Base-by-base conservation (phyloP, 2,797 vertebrate genomes). In the Synanceia verrucosa region DNA sequence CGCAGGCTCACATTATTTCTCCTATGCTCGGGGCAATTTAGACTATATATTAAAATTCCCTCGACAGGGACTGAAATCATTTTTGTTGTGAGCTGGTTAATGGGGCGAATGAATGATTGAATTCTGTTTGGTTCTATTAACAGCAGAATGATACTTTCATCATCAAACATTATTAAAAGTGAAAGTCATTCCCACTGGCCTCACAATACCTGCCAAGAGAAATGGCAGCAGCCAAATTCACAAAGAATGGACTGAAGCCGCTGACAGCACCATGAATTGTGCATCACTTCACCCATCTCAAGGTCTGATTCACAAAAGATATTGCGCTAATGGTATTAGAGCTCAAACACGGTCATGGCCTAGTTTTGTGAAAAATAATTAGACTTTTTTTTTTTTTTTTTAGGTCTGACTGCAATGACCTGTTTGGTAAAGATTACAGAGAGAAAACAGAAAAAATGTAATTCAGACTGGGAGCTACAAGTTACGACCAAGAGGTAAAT, bases 161-260 rank as follows among this genome's bases (percentile, higher is more conserved):
- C 21, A 61, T 33, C 14, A 47, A 59, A 23, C 13, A 70, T 31
- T 24, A 66, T 24, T 21, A 39, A 48, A 65, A 50, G 24, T 55
- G 9, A 64, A 21, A 18, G 46, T 14, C 41, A 36, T 58, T 59
- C 37, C 24, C 55, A 36, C 6, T n/a, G 21, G 18, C 21, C 31
- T 34, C 34, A 44, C 39, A 41, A 52, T 28, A 61, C n/a, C 56
- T 28, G 31, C 44, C 1, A 23, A 53, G 1, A 37, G 14, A 31
- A 19, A 55, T 33, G 41, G 1, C 19, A 61, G 19, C 19, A 29
- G 37, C 6, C 36, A 0, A 39, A 1, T 39, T 39, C 16, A 39
- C 6, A 8, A 39, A 39, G 37, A 39, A 39, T 39, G 6, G 14
- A 39, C 18, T 39, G 37, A 39, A 6, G 0, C 39, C 13, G 39